These are phyloP conservation scores for Furcifer pardalis DNA, from an alignment of 2,797 vertebrate genomes.

Conservation along the genomic window DNA sequence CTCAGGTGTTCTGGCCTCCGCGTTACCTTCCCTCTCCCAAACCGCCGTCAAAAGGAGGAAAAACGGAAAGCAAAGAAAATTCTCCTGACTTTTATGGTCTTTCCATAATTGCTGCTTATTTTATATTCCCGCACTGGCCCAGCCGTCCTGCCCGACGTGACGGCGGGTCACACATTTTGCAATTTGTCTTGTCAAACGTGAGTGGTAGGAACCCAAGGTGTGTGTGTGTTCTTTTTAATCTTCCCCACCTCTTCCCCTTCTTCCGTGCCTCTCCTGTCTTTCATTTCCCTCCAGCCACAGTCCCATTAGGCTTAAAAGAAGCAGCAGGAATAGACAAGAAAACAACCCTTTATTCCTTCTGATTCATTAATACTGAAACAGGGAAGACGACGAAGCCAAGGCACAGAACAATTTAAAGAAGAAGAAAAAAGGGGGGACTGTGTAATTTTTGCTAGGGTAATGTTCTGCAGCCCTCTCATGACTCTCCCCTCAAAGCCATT, in stretches of 20 bases:
- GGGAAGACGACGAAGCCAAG: slow-evolving; percentile 14
- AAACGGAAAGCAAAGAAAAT: not conserved
- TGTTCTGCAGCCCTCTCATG: slow-evolving; percentile 67
- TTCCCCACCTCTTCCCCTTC: not conserved
- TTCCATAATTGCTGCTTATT: not conserved
- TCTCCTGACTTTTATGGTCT: not conserved
- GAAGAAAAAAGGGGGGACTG: slow-evolving; percentile 49
- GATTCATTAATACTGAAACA: slow-evolving; percentile 75
- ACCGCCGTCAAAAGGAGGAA: not conserved
- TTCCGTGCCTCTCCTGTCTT: not conserved
- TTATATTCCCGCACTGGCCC: slow-evolving; percentile 5
- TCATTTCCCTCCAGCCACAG: not conserved
- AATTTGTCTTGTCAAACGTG: not conserved
- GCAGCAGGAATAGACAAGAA: not conserved
- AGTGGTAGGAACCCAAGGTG: fast-evolving
- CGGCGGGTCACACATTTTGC: not conserved
- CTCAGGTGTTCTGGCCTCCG: not conserved
- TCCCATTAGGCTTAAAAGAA: fast-evolving
- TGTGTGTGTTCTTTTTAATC: too few species aligned
- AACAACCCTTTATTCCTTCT: slow-evolving; percentile 47
- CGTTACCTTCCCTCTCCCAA: not conserved
- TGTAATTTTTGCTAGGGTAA: slow-evolving; percentile 72
- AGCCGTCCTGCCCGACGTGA: not conserved
- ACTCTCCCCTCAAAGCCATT: slow-evolving; percentile 73
- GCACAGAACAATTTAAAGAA: slow-evolving; percentile 31